Conservation (phyloP, 2,797 vertebrate species). For the Parauchenoglanis punctatus region DNA sequence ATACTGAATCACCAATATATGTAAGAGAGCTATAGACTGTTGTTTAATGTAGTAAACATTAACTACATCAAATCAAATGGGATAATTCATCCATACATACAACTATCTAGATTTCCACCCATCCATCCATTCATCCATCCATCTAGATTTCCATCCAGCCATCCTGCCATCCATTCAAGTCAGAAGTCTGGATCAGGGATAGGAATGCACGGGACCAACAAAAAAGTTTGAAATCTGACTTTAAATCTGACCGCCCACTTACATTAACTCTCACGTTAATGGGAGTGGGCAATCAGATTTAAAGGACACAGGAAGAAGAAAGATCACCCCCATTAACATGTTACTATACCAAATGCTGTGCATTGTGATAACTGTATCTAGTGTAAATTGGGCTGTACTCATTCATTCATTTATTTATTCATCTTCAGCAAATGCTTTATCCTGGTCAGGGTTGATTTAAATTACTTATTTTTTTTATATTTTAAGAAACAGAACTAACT, state of each 20-base stretch:
- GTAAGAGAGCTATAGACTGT: not conserved
- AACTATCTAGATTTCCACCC: not conserved
- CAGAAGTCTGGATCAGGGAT: not conserved
- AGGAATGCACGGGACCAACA: not conserved
- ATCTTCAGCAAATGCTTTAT: too few species aligned
- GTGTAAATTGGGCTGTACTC: not conserved
- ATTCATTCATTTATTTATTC: too few species aligned
- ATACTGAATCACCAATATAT: not conserved
- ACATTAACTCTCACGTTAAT: not conserved
- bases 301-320: not conserved
- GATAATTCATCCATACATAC: not conserved
- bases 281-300: not conserved
- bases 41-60: not conserved
- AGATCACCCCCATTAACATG: not conserved
- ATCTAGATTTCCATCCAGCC: not conserved
- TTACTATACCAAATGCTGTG: not conserved
- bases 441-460: too few species aligned
- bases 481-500: not conserved
- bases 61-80: not conserved
- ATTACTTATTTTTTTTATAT: not conserved
- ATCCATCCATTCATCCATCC: not conserved
- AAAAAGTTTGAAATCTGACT: not conserved
- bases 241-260: not conserved
- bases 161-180: not conserved
- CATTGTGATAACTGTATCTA: not conserved